Base-by-base conservation (phyloP, 2,113 vertebrate genomes). In the Xenopus borealis region DNA sequence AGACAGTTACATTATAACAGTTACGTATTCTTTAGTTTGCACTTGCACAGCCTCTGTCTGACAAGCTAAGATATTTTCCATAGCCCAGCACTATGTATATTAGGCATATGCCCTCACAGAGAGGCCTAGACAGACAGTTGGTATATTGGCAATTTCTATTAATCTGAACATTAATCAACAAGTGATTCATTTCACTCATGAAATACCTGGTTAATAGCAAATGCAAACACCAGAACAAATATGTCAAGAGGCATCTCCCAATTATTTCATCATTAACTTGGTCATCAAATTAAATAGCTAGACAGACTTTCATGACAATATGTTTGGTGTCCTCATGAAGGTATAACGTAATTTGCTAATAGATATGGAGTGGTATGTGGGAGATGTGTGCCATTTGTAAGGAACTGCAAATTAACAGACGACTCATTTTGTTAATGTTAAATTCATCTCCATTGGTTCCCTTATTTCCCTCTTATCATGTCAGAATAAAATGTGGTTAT, bases 191-290 rank as follows among this genome's bases (percentile, higher is more conserved):
- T 58, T 27, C 62, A 66, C 62, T 66, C 62, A 3, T 12, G 50
- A 66, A 45, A n/a, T 55, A 58, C 50, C 50, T 27, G 52, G 47
- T 73, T 66, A 59, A 55, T 58, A 17, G 55, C 14, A 61, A 47
- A 50, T 52, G 23, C 64, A 75, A 62, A 62, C 57, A 75, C 55
- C 44, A 19, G 13, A 68, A 75, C 14, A 20, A 52, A 59, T 74
- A 23, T 74, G 53, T 75, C 72, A 75, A 59, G 64, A 59, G 64
- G 65, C 72, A 13, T 58, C 72, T 53, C 19, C 72, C 72, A 74
- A 74, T 74, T 74, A 75, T 68, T 62, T 62, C 7, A 52, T 75
- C 40, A 75, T 75, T 75, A 67, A 19, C 13, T 9, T 52, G 72
- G 65, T 40, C 55, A 68, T 68, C 65, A 68, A 67, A 75, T 75